Evolutionary conservation across 2,888 invertebrate genomes (phyloP).

Genomic region (Drosophila birchii): DNA sequence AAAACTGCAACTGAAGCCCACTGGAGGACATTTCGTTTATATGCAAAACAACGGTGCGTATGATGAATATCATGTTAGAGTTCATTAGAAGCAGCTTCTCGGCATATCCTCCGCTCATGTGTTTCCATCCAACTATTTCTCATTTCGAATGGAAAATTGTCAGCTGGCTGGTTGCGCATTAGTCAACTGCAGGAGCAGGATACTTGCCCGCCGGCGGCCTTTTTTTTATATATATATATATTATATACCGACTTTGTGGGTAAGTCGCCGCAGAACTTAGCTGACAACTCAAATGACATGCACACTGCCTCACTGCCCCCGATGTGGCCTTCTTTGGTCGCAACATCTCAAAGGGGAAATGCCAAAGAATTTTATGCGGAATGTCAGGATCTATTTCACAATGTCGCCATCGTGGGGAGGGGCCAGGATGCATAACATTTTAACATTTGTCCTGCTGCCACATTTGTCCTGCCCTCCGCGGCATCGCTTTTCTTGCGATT

Average conservation of each 20-base stretch:
- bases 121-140: slow-evolving; percentile 64
- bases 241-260: slow-evolving; percentile 25
- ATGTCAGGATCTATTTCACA: slow-evolving; percentile 53
- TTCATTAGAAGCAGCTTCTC: slow-evolving; percentile 18
- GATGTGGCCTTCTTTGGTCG: slow-evolving; percentile 35
- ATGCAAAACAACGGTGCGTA: slow-evolving; percentile 26
- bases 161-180: slow-evolving; percentile 64
- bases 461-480: slow-evolving; percentile 28
- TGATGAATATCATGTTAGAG: slow-evolving; percentile 16
- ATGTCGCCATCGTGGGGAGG: slow-evolving; percentile 23
- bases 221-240: slow-evolving; percentile 7
- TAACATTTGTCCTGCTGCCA: slow-evolving; percentile 45
- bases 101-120: slow-evolving; percentile 3
- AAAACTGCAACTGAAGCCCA: slow-evolving; percentile 4
- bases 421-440: slow-evolving; percentile 22
- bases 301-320: slow-evolving; percentile 19
- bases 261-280: slow-evolving; percentile 24
- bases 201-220: slow-evolving; percentile 37
- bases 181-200: slow-evolving; percentile 60
- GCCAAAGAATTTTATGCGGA: slow-evolving; percentile 62
- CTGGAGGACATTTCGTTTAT: not conserved
- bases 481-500: slow-evolving; percentile 18
- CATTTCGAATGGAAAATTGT: slow-evolving; percentile 67
- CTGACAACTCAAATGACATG: slow-evolving; percentile 71
- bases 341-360: slow-evolving; percentile 69